Evolutionary conservation across 1,140 invertebrate genomes (phyloP).

Genomic region (Cotesia glomerata): DNA sequence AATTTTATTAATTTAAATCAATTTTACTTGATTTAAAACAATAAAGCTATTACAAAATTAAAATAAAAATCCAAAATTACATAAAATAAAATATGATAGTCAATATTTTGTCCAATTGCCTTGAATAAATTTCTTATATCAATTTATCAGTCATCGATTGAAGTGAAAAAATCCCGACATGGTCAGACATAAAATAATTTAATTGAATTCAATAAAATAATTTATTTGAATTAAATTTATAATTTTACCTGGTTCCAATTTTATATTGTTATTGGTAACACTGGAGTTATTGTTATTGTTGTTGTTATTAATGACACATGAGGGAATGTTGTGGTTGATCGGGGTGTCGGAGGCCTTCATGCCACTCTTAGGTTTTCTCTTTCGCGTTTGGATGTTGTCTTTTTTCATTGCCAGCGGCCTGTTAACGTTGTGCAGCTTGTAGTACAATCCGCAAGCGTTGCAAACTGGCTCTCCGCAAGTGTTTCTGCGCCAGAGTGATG

Average conservation of each 20-base stretch:
- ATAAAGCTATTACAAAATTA: too few species aligned
- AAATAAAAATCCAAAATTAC: too few species aligned
- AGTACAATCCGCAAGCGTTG: slow-evolving; percentile 94
- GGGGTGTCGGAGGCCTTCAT: slow-evolving; percentile 56
- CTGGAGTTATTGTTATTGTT: slow-evolving; percentile 49
- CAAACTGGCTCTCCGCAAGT: slow-evolving; percentile 87
- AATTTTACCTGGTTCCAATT: slow-evolving; percentile 47
- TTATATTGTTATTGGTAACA: slow-evolving; percentile 44
- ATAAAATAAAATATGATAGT: too few species aligned
- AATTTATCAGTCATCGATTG: too few species aligned
- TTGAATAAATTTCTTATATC: too few species aligned
- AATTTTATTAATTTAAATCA: too few species aligned
- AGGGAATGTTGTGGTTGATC: slow-evolving; percentile 19
- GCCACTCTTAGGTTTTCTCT: slow-evolving; percentile 84
- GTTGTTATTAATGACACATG: slow-evolving; percentile 39
- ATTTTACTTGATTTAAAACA: too few species aligned
- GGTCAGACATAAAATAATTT: too few species aligned
- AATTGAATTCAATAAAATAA: background rate
- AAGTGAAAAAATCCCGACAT: too few species aligned
- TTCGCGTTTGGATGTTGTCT: slow-evolving; percentile 91
- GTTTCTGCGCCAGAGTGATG: slow-evolving; percentile 91
- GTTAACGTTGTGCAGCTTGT: slow-evolving; percentile 87
- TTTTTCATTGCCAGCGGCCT: slow-evolving; percentile 94
- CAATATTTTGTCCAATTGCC: too few species aligned
- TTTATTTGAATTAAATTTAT: background rate